Percentiles rank a stretch among this genome's conserved stretches.
phyloP scores from a whole-genome alignment of 2,797 vertebrate species.

The Scomberomorus guttatus region DNA sequence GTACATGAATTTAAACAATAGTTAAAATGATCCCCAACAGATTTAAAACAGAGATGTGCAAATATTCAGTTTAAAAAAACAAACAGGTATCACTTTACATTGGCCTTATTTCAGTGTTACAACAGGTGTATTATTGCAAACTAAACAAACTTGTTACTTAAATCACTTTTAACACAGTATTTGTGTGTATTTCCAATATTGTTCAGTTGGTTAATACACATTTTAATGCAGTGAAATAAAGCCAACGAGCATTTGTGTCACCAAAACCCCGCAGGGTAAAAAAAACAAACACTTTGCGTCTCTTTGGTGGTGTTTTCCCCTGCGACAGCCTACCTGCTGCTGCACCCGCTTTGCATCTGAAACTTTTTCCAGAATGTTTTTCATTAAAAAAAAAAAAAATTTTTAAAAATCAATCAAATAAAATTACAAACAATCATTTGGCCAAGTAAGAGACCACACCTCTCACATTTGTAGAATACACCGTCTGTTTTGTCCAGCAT shows the following conservation, averaged over 20 bases:
- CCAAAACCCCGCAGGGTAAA: slow-evolving; percentile 17
- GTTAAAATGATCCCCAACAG: slow-evolving; percentile 33
- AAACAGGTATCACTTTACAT: slow-evolving; percentile 8
- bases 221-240: slow-evolving; percentile 27
- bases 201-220: not conserved
- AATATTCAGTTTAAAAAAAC: slow-evolving; percentile 60
- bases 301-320: slow-evolving; percentile 68
- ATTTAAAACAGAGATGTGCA: slow-evolving; percentile 52
- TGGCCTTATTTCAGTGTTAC: slow-evolving; percentile 15
- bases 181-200: too few species aligned
- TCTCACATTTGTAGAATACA: slow-evolving; percentile 19
- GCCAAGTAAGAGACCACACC: slow-evolving; percentile 33
- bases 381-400: slow-evolving; percentile 10
- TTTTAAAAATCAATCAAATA: slow-evolving; percentile 14
- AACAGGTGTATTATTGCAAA: not conserved
- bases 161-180: not conserved
- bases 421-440: slow-evolving; percentile 69
- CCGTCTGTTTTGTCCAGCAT: slow-evolving; percentile 25
- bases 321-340: not conserved
- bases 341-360: not conserved
- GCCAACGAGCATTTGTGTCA: not conserved
- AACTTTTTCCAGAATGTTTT: slow-evolving; percentile 34
- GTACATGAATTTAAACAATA: not conserved
- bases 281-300: slow-evolving; percentile 46
- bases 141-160: not conserved